Percentiles rank a stretch among this genome's conserved stretches.
phyloP scores from a whole-genome alignment of 2,888 invertebrate species.

The Opisthograptis luteolata region DNA sequence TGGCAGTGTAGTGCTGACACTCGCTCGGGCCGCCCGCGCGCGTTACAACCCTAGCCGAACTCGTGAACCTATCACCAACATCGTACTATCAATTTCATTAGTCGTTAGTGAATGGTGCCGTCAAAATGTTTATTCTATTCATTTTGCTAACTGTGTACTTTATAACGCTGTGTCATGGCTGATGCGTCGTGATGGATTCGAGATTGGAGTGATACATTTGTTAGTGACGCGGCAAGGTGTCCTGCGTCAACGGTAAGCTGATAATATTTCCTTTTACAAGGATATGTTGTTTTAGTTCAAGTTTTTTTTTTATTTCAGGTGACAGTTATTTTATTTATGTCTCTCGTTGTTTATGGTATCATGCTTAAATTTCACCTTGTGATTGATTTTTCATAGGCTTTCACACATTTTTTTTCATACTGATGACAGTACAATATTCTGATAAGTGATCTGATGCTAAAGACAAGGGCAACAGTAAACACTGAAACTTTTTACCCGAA shows the following conservation, averaged over 20 bases:
- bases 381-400: too few relatives aligned
- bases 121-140: slow-evolving; percentile 76
- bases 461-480: too few relatives aligned
- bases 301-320: background rate
- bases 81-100: slow-evolving; percentile 21
- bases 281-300: slow-evolving; percentile 4
- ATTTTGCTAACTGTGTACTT: slow-evolving; percentile 77
- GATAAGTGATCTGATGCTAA: too few relatives aligned
- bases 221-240: slow-evolving; percentile 43
- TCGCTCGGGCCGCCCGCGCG: slow-evolving; percentile 62
- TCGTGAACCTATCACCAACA: slow-evolving; percentile 26
- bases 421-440: too few relatives aligned
- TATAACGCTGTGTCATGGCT: slow-evolving; percentile 76
- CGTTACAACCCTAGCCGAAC: slow-evolving; percentile 40
- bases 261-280: slow-evolving; percentile 18
- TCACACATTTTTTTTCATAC: too few relatives aligned
- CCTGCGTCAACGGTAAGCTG: slow-evolving; percentile 44
- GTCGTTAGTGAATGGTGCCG: slow-evolving; percentile 42
- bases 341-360: too few relatives aligned
- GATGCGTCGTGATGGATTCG: slow-evolving; percentile 60
- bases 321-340: too few relatives aligned
- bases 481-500: too few relatives aligned
- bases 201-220: slow-evolving; percentile 51
- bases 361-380: too few relatives aligned
- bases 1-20: slow-evolving; percentile 69